Base-by-base conservation (phyloP, 2,888 invertebrate genomes). In the Drosophila cracens region DNA sequence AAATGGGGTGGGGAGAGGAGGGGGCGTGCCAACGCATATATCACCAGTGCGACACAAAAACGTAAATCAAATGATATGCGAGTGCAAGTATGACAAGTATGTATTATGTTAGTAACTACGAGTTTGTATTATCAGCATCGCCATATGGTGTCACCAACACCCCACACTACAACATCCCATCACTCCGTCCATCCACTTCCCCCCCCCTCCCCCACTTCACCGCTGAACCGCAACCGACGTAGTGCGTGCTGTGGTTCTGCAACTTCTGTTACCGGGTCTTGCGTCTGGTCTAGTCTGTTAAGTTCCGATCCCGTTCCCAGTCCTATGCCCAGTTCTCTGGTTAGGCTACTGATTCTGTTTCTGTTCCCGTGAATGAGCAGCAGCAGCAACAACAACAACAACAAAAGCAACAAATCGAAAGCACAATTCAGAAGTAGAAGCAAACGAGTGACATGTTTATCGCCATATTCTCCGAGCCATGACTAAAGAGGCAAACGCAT, bases 51-150 rank as follows among this genome's bases (percentile, higher is more conserved):
- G 87, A 81, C 85, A 87, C 76, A 82, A 85, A 25, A 82, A 70
- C 85, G 85, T 85, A 85, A 85, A 85, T 85, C 85, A 85, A 85
- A 85, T 87, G 85, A 85, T 85, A 85, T 85, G 85, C 87, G 85
- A 87, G 79, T 85, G 85, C 87, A 85, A 85, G 85, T 85, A 85
- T 85, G 87, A 85, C 87, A 85, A 85, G 85, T 84, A 85, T 85
- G 85, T 84, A 85, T 85, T 85, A 84, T 85, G 87, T 77, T 81
- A 79, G 85, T 87, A 79, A 82, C 80, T 87, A 56, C 70, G 70
- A 71, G 63, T 69, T 70, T 82, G 82, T 84, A 82, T 85, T 85
- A 83, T 85, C 85, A 84, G 85, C 80, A 80, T 57, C 71, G 80
- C 77, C 83, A 82, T 82, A 82, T 82, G 80, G 84, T 48, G 59